Percentiles rank a stretch among this genome's conserved stretches.
These are phyloP conservation scores for Halictus quadricinctus DNA, from an alignment of 2,888 invertebrate species.

Conservation along the genomic window DNA sequence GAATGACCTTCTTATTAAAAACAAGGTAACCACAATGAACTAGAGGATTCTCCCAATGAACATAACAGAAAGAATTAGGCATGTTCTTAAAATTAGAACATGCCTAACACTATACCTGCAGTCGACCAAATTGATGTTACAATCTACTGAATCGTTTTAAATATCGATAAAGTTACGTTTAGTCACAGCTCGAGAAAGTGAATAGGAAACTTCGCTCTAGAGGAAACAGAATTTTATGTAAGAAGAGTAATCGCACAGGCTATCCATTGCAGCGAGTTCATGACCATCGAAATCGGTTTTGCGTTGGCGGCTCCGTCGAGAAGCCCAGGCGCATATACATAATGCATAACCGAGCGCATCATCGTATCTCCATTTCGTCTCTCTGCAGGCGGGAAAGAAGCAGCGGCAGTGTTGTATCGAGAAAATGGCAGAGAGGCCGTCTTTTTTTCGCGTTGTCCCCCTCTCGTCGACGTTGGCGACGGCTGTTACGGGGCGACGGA, in stretches of 20 bases:
- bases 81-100: not conserved
- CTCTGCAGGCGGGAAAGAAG: slow-evolving; percentile 65
- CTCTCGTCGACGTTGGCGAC: slow-evolving; percentile 59
- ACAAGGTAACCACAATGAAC: not conserved
- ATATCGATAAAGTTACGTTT: not conserved
- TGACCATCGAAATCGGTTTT: slow-evolving; percentile 65
- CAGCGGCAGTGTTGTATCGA: slow-evolving; percentile 72
- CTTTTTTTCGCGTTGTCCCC: slow-evolving; percentile 54
- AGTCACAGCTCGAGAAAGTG: not conserved
- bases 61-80: no score
- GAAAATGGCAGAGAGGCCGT: slow-evolving; percentile 64
- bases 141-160: no score
- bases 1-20: not conserved
- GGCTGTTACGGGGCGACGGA: slow-evolving; percentile 73
- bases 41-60: not conserved
- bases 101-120: no score
- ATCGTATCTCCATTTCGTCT: slow-evolving; percentile 81
- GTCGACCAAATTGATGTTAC: no score
- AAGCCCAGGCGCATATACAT: slow-evolving; percentile 78
- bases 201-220: not conserved
- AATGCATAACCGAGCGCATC: slow-evolving; percentile 79
- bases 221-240: not conserved
- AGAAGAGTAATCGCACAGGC: not conserved
- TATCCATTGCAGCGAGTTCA: slow-evolving; percentile 24
- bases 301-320: slow-evolving; percentile 55